Evolutionary conservation across 2,888 invertebrate species (phyloP).

Genomic region (Anoplius nigerrimus): DNA sequence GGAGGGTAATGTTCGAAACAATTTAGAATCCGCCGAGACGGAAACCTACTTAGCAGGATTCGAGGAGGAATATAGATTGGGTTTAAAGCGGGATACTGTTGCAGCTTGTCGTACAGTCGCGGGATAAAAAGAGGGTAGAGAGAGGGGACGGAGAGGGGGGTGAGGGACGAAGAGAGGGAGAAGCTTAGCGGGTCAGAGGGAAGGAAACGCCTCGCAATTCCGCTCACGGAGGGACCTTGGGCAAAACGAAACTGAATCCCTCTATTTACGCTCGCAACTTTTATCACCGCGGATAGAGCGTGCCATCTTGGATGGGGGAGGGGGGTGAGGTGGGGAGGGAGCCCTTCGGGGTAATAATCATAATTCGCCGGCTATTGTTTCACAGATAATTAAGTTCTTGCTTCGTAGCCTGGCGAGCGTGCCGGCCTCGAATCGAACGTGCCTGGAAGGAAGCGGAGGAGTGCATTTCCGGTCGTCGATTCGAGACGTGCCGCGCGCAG

Average conservation of each 20-base stretch:
- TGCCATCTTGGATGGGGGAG: too few relatives aligned
- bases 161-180: conserved; percentile 5
- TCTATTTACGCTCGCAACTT: conserved; percentile 66
- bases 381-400: conserved; percentile 71
- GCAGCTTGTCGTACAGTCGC: conserved; percentile 41
- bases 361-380: conserved; percentile 68
- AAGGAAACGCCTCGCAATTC: conserved; percentile 57
- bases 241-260: conserved; percentile 64
- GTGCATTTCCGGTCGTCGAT: conserved; percentile 15
- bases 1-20: conserved; percentile 24
- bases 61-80: conserved; percentile 52
- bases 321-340: conserved; percentile 44
- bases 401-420: conserved; percentile 49
- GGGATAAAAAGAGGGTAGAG: conserved; percentile 30
- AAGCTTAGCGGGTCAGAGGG: conserved; percentile 10
- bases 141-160: conserved; percentile 1
- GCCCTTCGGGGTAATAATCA: conserved; percentile 65
- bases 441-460: conserved; percentile 23
- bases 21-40: conserved; percentile 39
- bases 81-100: conserved; percentile 53
- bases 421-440: conserved; percentile 36
- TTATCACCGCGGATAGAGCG: conserved; percentile 60
- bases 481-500: conserved; percentile 38
- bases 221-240: conserved; percentile 60
- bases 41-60: conserved; percentile 48